Base-by-base conservation (phyloP, 2,113 vertebrate species). In the Terrapene triunguis region DNA sequence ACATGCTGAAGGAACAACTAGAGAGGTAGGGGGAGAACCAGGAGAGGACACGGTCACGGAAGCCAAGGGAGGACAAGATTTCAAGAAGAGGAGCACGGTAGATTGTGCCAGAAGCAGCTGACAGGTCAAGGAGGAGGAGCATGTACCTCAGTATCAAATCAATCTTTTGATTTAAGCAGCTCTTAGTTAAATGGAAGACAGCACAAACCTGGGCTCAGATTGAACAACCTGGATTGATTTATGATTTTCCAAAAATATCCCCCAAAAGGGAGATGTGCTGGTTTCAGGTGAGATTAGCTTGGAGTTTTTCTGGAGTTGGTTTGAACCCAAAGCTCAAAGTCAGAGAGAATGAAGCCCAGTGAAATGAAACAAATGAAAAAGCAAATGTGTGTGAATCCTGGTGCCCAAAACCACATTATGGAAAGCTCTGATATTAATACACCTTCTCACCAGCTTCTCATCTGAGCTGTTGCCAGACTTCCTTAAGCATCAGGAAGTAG, bases 401-500 rank as follows among this genome's bases (percentile, higher is more conserved):
- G 16, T 50, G 57, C 90, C 6, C 8, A 79, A 48, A 27, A 82
- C 7, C 0, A 0, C 29, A 21, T 29, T 82, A 84, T 35, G n/a
- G 86, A 47, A 59, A 62, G 78, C 29, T 44, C 9, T 83, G 55
- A 21, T 59, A 9, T 9, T 74, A 85, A 76, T 85, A 85, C 62
- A 79, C 9, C 3, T 12, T 89, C 93, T 2, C 1, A 85, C 79
- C 88, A 54, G 48, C 29, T 86, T 53, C 80, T 62, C 55, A 86
- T 21, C 16, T 0, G 0, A n/a, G 29, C 25, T 79, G 29, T 87
- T 92, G 83, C 11, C 44, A 0, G 0, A 7, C 1, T 82, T 51
- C 2, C 59, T 62, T 62, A 62, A 62, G 59, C 59, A 57, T 24
- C 38, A 42, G 53, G 80, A n/a, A 72, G 35, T 21, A 72, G n/a